Evolutionary conservation across 2,888 invertebrate species (phyloP).

Genomic region (Lasius fuliginosus): DNA sequence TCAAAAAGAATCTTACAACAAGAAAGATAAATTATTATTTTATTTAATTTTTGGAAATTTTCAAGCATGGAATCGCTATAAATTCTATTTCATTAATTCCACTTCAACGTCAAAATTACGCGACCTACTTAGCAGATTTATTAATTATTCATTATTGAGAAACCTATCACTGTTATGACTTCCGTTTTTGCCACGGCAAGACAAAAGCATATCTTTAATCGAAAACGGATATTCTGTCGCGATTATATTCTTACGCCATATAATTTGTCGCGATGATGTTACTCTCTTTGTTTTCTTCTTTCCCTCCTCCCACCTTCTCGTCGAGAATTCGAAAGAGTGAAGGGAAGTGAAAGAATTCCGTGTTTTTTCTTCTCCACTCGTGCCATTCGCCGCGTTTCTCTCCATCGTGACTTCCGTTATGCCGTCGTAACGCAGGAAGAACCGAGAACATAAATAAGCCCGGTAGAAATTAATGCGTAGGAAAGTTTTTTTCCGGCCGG

Average conservation of each 20-base stretch:
- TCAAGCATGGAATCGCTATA: background rate
- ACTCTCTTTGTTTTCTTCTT: background rate
- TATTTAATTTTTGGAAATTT: background rate
- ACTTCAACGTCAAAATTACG: background rate
- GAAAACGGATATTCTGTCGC: constrained; percentile 61
- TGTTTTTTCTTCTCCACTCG: constrained; percentile 4
- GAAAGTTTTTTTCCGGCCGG: constrained; percentile 36
- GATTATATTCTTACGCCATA: constrained; percentile 51
- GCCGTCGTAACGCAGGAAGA: constrained; percentile 26
- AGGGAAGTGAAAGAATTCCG: background rate
- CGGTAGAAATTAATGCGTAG: constrained; percentile 47
- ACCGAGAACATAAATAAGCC: constrained; percentile 42
- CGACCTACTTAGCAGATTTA: constrained; percentile 12
- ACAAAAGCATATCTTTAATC: constrained; percentile 65
- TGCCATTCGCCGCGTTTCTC: constrained; percentile 31
- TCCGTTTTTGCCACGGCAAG: constrained; percentile 21
- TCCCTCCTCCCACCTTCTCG: background rate
- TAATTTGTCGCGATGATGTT: constrained; percentile 55
- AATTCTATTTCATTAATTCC: background rate
- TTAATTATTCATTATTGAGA: constrained; percentile 24
- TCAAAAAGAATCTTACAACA: background rate
- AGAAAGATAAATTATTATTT: background rate
- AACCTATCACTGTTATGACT: background rate
- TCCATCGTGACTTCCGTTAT: constrained; percentile 39
- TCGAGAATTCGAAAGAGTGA: background rate